A percentile compares a stretch with the other conserved stretches of the same genome.
Evolutionary conservation across 2,797 vertebrate species (phyloP).

Genomic region (Scleropages formosus): DNA sequence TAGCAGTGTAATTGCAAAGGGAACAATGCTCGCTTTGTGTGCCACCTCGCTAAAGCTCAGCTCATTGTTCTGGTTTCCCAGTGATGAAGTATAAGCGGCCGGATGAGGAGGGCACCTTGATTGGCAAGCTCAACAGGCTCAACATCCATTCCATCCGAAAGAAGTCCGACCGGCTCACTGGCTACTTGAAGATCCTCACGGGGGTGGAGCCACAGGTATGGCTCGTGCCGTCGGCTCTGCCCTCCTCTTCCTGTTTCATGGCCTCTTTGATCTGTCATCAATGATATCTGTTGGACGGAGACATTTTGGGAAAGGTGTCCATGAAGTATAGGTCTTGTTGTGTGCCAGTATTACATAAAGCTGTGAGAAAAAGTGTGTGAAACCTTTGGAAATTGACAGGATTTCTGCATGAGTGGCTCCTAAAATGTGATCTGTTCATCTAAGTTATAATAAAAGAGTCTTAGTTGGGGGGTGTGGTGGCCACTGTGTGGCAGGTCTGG

Average conservation of each 20-base stretch:
- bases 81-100: slow-evolving; percentile 92
- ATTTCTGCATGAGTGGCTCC: too few relatives aligned
- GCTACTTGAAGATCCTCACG: slow-evolving; percentile 88
- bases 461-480: too few relatives aligned
- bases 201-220: slow-evolving; percentile 89
- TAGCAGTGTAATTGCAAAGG: not conserved
- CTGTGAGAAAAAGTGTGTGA: too few relatives aligned
- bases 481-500: too few relatives aligned
- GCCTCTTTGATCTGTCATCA: not conserved
- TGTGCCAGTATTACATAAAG: not conserved
- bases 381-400: too few relatives aligned
- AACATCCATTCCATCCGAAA: slow-evolving; percentile 96
- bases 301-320: not conserved
- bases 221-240: not conserved
- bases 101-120: slow-evolving; percentile 89
- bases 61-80: slow-evolving; percentile 53
- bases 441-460: too few relatives aligned
- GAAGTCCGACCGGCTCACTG: slow-evolving; percentile 93
- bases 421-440: too few relatives aligned
- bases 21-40: not conserved
- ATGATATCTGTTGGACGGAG: not conserved
- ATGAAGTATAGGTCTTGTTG: not conserved
- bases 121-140: slow-evolving; percentile 85
- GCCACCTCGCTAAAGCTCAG: not conserved
- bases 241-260: not conserved